These are phyloP conservation scores for Oligia latruncula DNA, from an alignment of 2,888 invertebrate genomes.

Conservation along the genomic window DNA sequence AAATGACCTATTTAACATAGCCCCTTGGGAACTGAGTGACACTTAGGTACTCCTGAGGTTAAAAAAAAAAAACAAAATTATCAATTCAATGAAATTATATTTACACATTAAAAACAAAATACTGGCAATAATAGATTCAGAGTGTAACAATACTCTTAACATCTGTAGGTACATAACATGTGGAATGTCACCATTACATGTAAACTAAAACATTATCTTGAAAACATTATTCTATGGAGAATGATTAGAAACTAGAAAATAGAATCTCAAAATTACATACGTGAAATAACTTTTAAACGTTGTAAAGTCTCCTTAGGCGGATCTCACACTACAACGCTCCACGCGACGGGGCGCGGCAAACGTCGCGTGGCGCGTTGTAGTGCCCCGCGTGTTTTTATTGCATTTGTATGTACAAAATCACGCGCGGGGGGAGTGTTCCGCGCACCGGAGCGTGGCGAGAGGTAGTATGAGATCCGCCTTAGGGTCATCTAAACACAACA, in stretches of 20 bases:
- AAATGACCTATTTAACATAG: not conserved
- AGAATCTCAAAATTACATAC: not conserved
- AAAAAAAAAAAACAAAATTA: constrained; percentile 16
- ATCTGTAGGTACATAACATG: constrained; percentile 27
- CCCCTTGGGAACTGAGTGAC: not conserved
- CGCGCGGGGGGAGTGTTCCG: no score
- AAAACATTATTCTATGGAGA: constrained; percentile 5
- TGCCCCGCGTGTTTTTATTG: no score
- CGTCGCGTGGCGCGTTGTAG: no score
- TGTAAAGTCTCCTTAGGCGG: not conserved
- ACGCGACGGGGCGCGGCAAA: not conserved
- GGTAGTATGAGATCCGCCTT: no score
- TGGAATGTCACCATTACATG: constrained; percentile 45
- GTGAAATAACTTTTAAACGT: not conserved
- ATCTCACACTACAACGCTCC: not conserved
- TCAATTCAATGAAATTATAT: constrained; percentile 41
- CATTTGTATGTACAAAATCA: no score
- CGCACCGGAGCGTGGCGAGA: no score
- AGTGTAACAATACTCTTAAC: constrained; percentile 27
- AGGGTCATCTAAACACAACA: no score
- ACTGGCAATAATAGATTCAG: constrained; percentile 45
- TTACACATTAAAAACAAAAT: constrained; percentile 52
- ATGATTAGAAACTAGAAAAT: not conserved
- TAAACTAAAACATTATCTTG: not conserved
- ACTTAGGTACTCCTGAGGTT: not conserved